Evolutionary conservation across 2,113 vertebrate species (phyloP), one percentile per base, ranked within the genome.

Genomic region (Symphodus melops): DNA sequence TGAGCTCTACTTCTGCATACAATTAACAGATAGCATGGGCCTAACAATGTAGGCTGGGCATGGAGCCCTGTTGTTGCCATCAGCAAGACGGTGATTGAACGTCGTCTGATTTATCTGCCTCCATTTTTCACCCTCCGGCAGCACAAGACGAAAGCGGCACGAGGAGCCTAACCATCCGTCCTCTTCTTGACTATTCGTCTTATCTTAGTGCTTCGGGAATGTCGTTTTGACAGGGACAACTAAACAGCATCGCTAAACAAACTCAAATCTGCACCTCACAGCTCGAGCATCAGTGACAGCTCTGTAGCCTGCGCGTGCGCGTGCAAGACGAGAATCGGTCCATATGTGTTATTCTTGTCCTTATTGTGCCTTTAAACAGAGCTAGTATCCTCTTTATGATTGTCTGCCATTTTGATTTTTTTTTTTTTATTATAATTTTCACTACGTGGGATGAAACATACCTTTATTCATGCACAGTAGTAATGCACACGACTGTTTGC

Each of bases 321-420:
- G 67, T 65, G 44, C 19, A 63, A 37, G 46, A 70, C 16, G 52
- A 57, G 60, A 12, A 78, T 66, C 14, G 61, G 41, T 70, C 68
- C 78, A 79, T 80, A 77, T 82, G 70, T 83, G 68, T 51, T 63
- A 58, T 75, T 59, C 52, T 36, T 80, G 70, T 73, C 83, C 82
- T 80, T 84, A 86, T 82, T 85, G 82, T 82, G 86, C 79, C 66
- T 89, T 76, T 76, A 83, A 62, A 81, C 28, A 5, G 28, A 33
- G n/a, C 66, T 86, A 82, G 51, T 12, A 72, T 77, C 70, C 64
- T 75, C 84, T 77, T 9, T 73, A 58, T 81, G 84, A 79, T 81
- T 86, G 90, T 91, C 91, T 93, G 89, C 91, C 90, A 93, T 92
- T 93, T 92, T 92, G 86, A 87, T 59, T 75, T 73, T 67, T 63